These are phyloP conservation scores for Telenomus remus DNA, from an alignment of 1,140 invertebrate genomes.

Conservation along the genomic window DNA sequence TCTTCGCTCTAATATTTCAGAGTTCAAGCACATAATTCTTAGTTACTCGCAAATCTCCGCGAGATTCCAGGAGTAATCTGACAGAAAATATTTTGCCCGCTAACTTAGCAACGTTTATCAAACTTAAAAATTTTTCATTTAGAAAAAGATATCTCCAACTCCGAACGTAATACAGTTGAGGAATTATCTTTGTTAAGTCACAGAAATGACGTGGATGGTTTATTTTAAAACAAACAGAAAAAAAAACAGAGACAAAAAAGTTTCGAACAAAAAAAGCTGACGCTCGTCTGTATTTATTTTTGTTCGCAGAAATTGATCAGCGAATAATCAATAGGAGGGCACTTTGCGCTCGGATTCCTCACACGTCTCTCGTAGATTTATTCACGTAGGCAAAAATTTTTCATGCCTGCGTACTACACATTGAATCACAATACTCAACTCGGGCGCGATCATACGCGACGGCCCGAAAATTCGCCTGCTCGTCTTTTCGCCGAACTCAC, in stretches of 20 bases:
- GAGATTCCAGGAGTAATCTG: constrained; percentile 53
- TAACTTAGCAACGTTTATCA: constrained; percentile 52
- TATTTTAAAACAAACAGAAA: too few species aligned
- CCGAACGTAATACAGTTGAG: constrained; percentile 32
- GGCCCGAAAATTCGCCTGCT: constrained; percentile 13
- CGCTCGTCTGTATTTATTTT: too few species aligned
- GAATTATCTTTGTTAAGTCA: background rate
- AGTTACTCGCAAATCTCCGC: constrained; percentile 42
- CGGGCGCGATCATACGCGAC: constrained; percentile 39
- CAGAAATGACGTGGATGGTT: background rate
- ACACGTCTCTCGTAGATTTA: constrained; percentile 40
- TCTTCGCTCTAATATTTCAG: constrained; percentile 12
- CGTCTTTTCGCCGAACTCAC: constrained; percentile 28
- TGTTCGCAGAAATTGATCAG: too few species aligned
- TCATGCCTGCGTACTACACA: constrained; percentile 45
- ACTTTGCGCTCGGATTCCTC: constrained; percentile 36
- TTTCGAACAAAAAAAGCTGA: too few species aligned
- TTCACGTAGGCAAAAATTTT: constrained; percentile 50
- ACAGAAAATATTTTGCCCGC: constrained; percentile 54
- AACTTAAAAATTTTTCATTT: constrained; percentile 41
- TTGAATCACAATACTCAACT: constrained; percentile 60
- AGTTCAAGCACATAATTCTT: constrained; percentile 48
- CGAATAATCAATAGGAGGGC: too few species aligned
- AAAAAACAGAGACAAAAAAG: too few species aligned
- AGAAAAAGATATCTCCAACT: constrained; percentile 35